Evolutionary conservation across 2,888 invertebrate genomes (phyloP), one percentile per base, ranked within the genome.

Genomic region (Latrodectus hesperus): DNA sequence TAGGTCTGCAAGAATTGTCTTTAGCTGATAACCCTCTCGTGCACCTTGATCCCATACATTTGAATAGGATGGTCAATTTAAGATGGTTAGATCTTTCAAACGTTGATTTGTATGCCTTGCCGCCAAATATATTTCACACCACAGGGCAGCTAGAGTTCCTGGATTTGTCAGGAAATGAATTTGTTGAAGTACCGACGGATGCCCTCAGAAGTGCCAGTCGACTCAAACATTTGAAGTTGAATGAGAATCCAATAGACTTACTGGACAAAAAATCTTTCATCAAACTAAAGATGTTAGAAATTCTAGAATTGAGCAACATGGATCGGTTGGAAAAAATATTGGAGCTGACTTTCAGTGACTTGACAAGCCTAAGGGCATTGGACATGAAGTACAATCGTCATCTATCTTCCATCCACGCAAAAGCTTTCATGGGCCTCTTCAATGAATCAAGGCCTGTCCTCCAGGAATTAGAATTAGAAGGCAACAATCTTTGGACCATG

Each of bases 151-250:
- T 90, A 14, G 74, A 86, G 60, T 75, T 60, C 22, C 60, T 90
- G 52, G 84, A 89, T 76, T 72, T 90, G 52, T 89, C 89, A n/a
- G 75, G 49, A 11, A 90, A 90, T 67, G 83, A 84, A 1, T 89
- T 90, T 52, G 51, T 65, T 22, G 72, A 86, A 26, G 90, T 90
- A 6, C 90, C 90, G 0, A 82, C 65, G 1, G 82, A 80, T 22
- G 89, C 89, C 14, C 70, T 90, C 22, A 82, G 89, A n/a, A 88
- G 89, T 74, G 83, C 90, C 0, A 60, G 55, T 22, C 68, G 49
- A 9, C 77, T 90, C 1, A 77, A 78, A 26, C 51, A 76, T n/a
- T 71, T 90, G 49, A 86, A 77, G 22, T 11, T 90, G 5, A 88
- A 73, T 49, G 89, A 89, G 67, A 90, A 90, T 60, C 78, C 83